Conservation (phyloP, 2,113 vertebrate genomes). For the Mellivora capensis region DNA sequence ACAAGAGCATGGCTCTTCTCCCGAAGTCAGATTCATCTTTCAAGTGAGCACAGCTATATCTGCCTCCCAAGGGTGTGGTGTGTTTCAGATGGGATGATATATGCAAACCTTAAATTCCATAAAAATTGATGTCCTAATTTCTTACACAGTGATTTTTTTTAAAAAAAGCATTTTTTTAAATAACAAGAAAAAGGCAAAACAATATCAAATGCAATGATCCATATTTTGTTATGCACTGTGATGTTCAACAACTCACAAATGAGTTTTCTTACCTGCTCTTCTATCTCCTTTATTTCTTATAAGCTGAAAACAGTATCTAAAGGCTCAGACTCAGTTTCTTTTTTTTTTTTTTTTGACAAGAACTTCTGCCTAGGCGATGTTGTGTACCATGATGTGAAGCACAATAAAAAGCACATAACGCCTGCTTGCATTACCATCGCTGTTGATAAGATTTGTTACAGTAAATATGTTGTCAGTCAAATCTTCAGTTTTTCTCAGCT, state of each 20-base stretch:
- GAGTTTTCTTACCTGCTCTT: background rate
- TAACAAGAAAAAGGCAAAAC: background rate
- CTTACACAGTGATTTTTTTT: background rate
- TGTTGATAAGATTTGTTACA: background rate
- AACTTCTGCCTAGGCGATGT: background rate
- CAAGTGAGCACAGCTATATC: background rate
- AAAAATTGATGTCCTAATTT: background rate
- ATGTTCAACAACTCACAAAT: background rate
- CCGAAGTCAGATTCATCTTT: background rate
- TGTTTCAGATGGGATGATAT: background rate
- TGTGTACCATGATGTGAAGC: background rate
- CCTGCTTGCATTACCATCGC: background rate
- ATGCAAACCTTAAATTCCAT: background rate
- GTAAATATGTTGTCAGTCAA: background rate
- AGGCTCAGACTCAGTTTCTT: background rate
- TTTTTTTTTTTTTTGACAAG: background rate
- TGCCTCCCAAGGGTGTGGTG: background rate
- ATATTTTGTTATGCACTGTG: background rate
- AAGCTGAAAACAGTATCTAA: background rate
- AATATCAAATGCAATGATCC: background rate
- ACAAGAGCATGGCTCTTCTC: background rate
- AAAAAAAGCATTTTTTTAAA: background rate
- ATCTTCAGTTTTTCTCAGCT: background rate
- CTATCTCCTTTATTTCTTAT: background rate
- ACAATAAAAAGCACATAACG: background rate